phyloP scores from a whole-genome alignment of 1,140 invertebrate species.

The Cepaea nemoralis region DNA sequence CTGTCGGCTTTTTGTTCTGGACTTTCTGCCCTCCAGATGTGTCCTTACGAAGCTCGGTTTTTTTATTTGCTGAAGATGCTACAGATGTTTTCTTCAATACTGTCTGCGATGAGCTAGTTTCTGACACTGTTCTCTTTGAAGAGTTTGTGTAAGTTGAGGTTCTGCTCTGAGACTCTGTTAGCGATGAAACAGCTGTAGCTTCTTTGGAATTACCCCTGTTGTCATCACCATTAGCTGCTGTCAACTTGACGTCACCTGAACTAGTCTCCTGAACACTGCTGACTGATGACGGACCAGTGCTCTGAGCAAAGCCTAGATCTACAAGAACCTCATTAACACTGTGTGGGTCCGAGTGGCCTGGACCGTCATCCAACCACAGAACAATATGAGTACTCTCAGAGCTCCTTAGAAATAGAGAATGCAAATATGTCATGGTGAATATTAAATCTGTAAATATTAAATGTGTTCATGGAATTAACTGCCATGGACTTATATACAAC shows the following conservation, averaged over 20 bases:
- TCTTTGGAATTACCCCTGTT: neutral
- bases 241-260: neutral
- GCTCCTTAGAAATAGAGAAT: slow-evolving; percentile 25
- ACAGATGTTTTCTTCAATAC: neutral
- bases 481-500: no score
- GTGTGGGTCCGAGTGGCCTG: neutral
- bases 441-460: no score
- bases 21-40: neutral
- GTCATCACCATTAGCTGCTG: neutral
- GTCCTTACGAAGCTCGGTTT: neutral
- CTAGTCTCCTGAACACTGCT: neutral
- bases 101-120: neutral
- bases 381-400: slow-evolving; percentile 5
- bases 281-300: slow-evolving; percentile 19
- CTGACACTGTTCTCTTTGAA: neutral
- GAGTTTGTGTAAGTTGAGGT: neutral
- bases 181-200: neutral
- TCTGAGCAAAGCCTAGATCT: slow-evolving; percentile 11
- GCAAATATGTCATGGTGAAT: no score
- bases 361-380: slow-evolving; percentile 22
- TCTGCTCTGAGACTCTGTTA: neutral
- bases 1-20: neutral
- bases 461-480: no score
- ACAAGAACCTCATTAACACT: slow-evolving; percentile 27
- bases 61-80: neutral